Conservation (phyloP, 2,888 invertebrate genomes). For the Trichogramma dendrolimi region DNA sequence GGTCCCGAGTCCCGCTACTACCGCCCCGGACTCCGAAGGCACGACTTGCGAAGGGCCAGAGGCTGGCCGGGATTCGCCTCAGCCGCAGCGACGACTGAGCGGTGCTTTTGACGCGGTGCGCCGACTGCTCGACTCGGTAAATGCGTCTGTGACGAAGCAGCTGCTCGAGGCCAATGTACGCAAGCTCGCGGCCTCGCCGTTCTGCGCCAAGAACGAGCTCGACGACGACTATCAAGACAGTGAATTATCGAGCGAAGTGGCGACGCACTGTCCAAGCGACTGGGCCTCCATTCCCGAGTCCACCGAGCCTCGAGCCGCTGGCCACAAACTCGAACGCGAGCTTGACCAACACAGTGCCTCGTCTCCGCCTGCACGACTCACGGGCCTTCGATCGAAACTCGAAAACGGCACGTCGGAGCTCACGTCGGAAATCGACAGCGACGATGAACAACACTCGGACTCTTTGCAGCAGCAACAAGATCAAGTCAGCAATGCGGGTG, state of each 20-base stretch:
- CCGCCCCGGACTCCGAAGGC: slow-evolving; percentile 58
- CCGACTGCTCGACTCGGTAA: slow-evolving; percentile 70
- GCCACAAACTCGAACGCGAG: slow-evolving; percentile 68
- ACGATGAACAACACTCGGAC: slow-evolving; percentile 54
- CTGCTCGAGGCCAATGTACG: slow-evolving; percentile 67
- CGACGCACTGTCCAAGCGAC: slow-evolving; percentile 17
- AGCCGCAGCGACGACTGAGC: slow-evolving; percentile 39
- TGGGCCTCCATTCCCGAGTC: slow-evolving; percentile 20
- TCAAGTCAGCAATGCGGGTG: background rate
- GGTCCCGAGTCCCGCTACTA: slow-evolving; percentile 46
- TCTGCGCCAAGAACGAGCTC: slow-evolving; percentile 43
- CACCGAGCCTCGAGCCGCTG: slow-evolving; percentile 61
- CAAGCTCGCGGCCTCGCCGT: slow-evolving; percentile 60
- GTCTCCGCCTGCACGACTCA: slow-evolving; percentile 17
- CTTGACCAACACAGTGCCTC: slow-evolving; percentile 48
- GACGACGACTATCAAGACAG: slow-evolving; percentile 57
- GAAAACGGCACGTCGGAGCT: slow-evolving; percentile 34
- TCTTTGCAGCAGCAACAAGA: background rate
- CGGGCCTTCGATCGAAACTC: slow-evolving; percentile 37
- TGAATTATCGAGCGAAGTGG: slow-evolving; percentile 48
- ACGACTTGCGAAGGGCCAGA: slow-evolving; percentile 62
- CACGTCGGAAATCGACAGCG: slow-evolving; percentile 47
- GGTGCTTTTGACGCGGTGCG: slow-evolving; percentile 65
- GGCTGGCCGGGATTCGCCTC: slow-evolving; percentile 48
- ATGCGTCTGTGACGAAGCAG: slow-evolving; percentile 71